Percentiles rank a stretch among this genome's conserved stretches.
These are phyloP conservation scores for Pangasianodon hypophthalmus DNA, from an alignment of 2,113 vertebrate genomes.

Conservation along the genomic window DNA sequence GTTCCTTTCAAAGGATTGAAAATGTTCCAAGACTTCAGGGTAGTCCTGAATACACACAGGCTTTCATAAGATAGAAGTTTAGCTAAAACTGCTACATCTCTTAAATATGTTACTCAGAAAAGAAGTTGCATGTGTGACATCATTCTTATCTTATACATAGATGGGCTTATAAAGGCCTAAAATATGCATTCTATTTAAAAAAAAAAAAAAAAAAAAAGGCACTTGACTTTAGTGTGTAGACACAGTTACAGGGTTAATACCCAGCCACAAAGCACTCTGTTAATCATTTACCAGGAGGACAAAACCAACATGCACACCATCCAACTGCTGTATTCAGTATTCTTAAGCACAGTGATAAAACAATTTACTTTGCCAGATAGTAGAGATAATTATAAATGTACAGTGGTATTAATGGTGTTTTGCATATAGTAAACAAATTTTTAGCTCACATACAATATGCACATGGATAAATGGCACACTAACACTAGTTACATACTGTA, in stretches of 20 bases:
- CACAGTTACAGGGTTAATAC: background rate
- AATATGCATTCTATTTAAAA: background rate
- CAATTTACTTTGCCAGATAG: background rate
- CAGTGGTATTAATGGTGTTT: background rate
- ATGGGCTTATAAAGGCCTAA: slow-evolving; percentile 25
- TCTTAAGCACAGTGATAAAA: background rate
- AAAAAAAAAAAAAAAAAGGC: background rate
- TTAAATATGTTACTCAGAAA: background rate
- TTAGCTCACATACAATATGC: background rate
- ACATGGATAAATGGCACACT: background rate
- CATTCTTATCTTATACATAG: slow-evolving; percentile 53
- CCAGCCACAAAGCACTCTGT: background rate
- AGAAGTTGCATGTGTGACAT: slow-evolving; percentile 42
- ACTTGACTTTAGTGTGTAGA: background rate
- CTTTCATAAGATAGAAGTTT: background rate
- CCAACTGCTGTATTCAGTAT: background rate
- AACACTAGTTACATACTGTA: background rate
- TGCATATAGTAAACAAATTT: background rate
- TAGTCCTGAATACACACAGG: background rate
- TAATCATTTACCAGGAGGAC: slow-evolving; percentile 3
- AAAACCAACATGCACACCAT: background rate
- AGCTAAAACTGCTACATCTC: background rate
- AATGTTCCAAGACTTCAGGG: background rate
- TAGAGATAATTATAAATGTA: background rate
- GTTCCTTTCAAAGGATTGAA: slow-evolving; percentile 8